Conservation (phyloP, 2,888 invertebrate species). For the Abscondita cerata region DNA sequence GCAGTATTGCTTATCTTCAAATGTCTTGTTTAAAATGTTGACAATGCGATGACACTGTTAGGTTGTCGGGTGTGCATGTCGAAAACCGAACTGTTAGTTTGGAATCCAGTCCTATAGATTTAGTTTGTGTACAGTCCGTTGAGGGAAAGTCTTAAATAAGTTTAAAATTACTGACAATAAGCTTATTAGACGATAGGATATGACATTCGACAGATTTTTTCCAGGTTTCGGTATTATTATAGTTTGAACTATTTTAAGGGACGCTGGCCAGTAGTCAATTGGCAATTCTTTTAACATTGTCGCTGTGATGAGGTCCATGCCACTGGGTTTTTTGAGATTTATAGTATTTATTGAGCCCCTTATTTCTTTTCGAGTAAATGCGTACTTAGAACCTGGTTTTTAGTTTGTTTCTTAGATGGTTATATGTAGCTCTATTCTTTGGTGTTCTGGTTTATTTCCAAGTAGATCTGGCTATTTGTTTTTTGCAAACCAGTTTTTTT, state of each 20-base stretch:
- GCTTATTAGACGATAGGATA: background rate
- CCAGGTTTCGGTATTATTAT: constrained; percentile 40
- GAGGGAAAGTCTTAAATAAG: background rate
- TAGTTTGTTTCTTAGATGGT: background rate
- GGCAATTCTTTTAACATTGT: constrained; percentile 4
- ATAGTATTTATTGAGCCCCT: background rate
- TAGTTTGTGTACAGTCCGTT: background rate
- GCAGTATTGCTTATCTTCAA: background rate
- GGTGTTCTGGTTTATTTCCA: no score
- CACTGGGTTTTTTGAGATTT: background rate
- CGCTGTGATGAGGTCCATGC: background rate
- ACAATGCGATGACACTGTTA: background rate
- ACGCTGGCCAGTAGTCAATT: background rate
- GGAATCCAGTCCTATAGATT: background rate
- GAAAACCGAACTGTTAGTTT: background rate
- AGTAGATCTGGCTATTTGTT: background rate
- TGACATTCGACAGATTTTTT: constrained; percentile 16
- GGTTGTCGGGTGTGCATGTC: background rate
- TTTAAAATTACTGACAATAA: background rate
- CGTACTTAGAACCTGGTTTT: background rate
- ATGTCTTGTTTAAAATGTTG: background rate
- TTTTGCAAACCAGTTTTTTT: background rate
- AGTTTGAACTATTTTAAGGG: background rate
- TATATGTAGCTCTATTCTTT: background rate
- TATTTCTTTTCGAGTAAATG: background rate